Percentiles rank a stretch among this genome's conserved stretches.
Evolutionary conservation across 2,113 vertebrate genomes (phyloP).

Genomic region (Neotragus moschatus): DNA sequence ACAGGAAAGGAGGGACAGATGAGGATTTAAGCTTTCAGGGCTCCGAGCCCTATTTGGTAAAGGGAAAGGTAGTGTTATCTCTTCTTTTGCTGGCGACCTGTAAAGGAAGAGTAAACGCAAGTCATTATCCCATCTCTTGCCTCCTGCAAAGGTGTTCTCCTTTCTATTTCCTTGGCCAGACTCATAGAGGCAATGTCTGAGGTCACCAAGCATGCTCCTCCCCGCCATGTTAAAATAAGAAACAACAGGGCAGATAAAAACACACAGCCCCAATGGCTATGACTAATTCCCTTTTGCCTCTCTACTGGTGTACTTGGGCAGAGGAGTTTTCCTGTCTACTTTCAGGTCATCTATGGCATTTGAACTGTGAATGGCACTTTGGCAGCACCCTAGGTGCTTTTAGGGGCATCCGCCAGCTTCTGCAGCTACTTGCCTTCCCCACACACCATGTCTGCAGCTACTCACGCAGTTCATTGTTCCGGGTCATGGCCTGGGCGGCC

Average conservation of each 20-base stretch:
- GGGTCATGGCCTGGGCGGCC: constrained; percentile 91
- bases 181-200: not conserved
- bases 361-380: not conserved
- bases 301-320: not conserved
- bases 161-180: not conserved
- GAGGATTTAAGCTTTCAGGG: not conserved
- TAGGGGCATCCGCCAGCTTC: not conserved
- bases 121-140: not conserved
- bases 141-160: not conserved
- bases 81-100: constrained; percentile 84
- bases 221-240: not conserved
- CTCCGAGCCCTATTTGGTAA: not conserved
- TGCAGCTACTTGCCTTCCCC: not conserved
- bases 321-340: not conserved
- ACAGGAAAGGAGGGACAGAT: constrained; percentile 46
- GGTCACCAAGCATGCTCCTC: not conserved
- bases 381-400: not conserved
- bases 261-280: not conserved
- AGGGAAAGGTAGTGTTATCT: constrained; percentile 58
- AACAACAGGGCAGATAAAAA: not conserved
- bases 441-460: not conserved
- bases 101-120: not conserved
- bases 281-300: not conserved
- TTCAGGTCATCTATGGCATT: not conserved
- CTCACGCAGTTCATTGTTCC: constrained; percentile 94